Evolutionary conservation across 1,140 invertebrate species (phyloP).

Genomic region (Ylistrum balloti): DNA sequence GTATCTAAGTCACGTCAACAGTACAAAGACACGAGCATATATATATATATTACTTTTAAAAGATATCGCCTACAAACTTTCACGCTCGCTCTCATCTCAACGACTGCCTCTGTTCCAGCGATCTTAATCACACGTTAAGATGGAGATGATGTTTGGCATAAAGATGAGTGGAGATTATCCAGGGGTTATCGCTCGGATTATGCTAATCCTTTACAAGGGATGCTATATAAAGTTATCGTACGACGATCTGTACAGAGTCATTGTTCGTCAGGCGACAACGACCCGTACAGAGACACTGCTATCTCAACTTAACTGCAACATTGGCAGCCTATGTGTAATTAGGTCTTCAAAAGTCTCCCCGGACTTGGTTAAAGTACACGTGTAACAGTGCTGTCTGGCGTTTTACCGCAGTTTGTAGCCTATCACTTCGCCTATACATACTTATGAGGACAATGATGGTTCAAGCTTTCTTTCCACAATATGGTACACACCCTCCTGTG

Average conservation of each 20-base stretch:
- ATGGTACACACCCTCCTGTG: background rate
- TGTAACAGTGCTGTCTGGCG: background rate
- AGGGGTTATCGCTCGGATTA: background rate
- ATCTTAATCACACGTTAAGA: background rate
- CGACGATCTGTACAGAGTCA: background rate
- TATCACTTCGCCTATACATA: background rate
- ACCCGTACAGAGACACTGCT: background rate
- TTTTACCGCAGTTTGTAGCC: background rate
- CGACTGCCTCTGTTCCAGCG: background rate
- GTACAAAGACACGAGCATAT: conserved; percentile 19
- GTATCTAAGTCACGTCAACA: conserved; percentile 4
- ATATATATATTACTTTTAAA: conserved; percentile 36
- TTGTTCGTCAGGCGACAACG: conserved; percentile 5
- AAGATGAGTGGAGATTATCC: background rate
- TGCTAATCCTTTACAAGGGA: conserved; percentile 19
- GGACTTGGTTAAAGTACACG: background rate
- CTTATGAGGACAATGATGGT: background rate
- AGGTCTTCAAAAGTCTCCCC: background rate
- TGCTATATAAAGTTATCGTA: background rate
- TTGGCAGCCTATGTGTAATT: background rate
- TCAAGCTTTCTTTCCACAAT: background rate
- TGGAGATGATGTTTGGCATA: conserved; percentile 19
- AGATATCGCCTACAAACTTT: background rate
- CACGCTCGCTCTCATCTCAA: conserved; percentile 14
- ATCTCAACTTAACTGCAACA: background rate